Base-by-base conservation (phyloP, 30 jellyfish, hydroid and myxozoan species). In the Cassiopea andromeda region DNA sequence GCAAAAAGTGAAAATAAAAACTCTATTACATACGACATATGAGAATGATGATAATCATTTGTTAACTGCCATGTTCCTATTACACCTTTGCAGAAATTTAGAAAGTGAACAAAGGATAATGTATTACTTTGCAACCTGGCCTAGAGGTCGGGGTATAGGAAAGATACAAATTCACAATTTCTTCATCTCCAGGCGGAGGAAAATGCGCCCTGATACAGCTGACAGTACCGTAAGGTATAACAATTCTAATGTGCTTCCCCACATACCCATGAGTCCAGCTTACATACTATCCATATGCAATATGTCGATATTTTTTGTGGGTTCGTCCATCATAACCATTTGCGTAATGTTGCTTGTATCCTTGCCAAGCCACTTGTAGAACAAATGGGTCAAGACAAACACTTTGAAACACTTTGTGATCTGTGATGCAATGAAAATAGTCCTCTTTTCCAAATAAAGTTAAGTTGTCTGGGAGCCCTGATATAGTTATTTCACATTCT, bases 121-220 rank as follows among this genome's bases (percentile, higher is more conserved):
- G 83, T 74, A 74, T 74, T 74, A 46, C 9, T 46, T 74, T 74
- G 83, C 69, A 38, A 74, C 59, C 7, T 74, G 64, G 59, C 48
- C 83, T 74, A 74, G 60, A 74, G 45, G 48, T 74, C 83, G 27
- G 83, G 83, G 27, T 74, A 74, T 74, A 46, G 17, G 73, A 64
- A 64, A 9, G 38, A 16, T 4, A 9, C 73, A 64, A 64, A 64
- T 13, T 9, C 43, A 64, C 8, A 64, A 9, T 64, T 17, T 46
- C 85, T 80, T 80, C 79, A 80, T 50, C 10, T 57, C 89, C 89
- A 80, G 79, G 89, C 4, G 86, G 86, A 77, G 86, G 73, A 27
- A 77, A 77, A 77, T 77, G 83, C 64, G 80, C 79, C 46, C 91
- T 66, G 70, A 82, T 66, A 84, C 91, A 82, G 71, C 85, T 61